These are phyloP conservation scores for Tubulanus polymorphus DNA, from an alignment of 2,888 invertebrate species.

Conservation along the genomic window DNA sequence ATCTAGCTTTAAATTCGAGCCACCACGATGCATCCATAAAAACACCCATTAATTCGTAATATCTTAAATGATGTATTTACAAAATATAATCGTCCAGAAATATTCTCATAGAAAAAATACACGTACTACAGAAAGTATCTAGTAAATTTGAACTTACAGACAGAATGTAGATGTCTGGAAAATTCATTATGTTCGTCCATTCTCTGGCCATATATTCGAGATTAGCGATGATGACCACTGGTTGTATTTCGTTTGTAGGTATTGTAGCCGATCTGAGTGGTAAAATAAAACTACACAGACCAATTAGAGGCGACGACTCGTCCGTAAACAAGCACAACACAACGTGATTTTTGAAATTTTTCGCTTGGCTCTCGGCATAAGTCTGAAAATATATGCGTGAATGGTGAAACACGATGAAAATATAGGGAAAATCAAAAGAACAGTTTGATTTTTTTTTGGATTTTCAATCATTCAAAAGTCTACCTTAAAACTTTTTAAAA, in stretches of 20 bases:
- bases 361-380: not conserved
- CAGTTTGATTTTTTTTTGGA: too few species aligned
- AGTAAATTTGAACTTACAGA: conserved; percentile 1
- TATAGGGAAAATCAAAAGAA: too few species aligned
- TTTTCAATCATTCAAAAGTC: too few species aligned
- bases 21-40: too few species aligned
- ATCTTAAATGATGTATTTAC: too few species aligned
- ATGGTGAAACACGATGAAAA: not conserved
- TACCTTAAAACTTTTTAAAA: too few species aligned
- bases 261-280: conserved; percentile 1
- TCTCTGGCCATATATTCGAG: not conserved
- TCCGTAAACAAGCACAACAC: not conserved
- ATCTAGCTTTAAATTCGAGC: too few species aligned
- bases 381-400: not conserved
- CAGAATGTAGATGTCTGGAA: conserved; percentile 1
- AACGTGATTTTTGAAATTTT: conserved; percentile 3
- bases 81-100: too few species aligned
- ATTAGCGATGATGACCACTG: conserved; percentile 1
- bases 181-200: conserved; percentile 4
- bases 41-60: too few species aligned
- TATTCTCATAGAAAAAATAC: too few species aligned
- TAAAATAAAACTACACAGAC: conserved; percentile 1
- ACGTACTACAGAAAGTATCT: too few species aligned
- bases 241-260: not conserved
- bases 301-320: not conserved